phyloP scores from a whole-genome alignment of 2,113 vertebrate genomes.

The Haliaeetus leucogaster region DNA sequence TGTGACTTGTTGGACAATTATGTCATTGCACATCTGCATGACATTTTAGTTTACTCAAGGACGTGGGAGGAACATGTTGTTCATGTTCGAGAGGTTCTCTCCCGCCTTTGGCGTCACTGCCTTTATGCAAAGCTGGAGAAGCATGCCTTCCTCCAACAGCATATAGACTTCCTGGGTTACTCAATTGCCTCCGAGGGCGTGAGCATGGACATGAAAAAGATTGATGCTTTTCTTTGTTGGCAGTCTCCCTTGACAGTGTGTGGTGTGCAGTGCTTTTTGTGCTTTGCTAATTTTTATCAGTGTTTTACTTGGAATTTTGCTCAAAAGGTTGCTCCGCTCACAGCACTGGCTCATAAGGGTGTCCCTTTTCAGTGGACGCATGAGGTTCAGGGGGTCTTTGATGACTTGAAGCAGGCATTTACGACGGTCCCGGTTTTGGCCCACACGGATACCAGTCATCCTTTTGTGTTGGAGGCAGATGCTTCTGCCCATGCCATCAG shows the following conservation, averaged over 20 bases:
- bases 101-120: not conserved
- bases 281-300: not conserved
- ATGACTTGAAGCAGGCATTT: not conserved
- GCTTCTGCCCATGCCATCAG: not conserved
- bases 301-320: not conserved
- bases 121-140: not conserved
- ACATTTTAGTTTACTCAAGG: not conserved
- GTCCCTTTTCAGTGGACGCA: not conserved
- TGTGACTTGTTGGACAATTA: not conserved
- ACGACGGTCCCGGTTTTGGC: not conserved
- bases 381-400: not conserved
- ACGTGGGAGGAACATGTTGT: not conserved
- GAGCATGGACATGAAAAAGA: not conserved
- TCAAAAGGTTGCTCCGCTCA: not conserved
- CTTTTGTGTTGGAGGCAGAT: not conserved
- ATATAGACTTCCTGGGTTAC: not conserved
- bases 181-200: not conserved
- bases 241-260: not conserved
- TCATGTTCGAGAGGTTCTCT: not conserved
- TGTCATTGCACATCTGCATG: not conserved
- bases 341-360: not conserved
- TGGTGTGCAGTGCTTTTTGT: not conserved
- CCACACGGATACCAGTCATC: not conserved
- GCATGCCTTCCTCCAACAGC: not conserved
- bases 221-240: not conserved